Base-by-base conservation (phyloP, 2,797 vertebrate species). In the Propithecus deckenii region DNA sequence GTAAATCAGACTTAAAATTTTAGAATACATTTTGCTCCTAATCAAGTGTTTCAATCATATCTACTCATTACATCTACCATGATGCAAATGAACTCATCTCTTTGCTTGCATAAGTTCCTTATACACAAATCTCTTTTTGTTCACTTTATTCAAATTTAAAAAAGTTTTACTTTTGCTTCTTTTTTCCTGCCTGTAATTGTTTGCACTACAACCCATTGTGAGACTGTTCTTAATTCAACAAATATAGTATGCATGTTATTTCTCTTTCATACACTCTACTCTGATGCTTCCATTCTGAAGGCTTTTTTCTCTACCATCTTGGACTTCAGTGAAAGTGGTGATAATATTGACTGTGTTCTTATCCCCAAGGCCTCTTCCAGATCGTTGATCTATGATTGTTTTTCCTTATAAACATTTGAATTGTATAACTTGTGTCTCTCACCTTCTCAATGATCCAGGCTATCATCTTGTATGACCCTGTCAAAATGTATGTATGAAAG, bases 1-100 rank as follows among this genome's bases (percentile, higher is more conserved):
- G 17, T 86, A 59, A 76, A 65, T 95, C 52, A 84, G 23, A 75
- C 20, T 55, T 88, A 74, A 94, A 85, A 95, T 85, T 81, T 95
- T 61, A 91, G 71, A 86, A 72, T 59, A 28, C 18, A 48, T 79
- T 84, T 59, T 76, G 35, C 11, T 91, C 28, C n/a, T 67, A 80
- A 94, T 92, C 55, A 96, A 90, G 15, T 25, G 25, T 94, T 87
- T 92, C 43, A 75, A 59, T 75, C 75, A 87, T 75, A n/a, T 7
- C 25, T 65, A 13, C 18, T 79, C 20, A 84, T 84, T 35, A 84
- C 7, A 22, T 55, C 38, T 50, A 38, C 74, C 12, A 17, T 22
- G 55, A 61, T 89, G 80, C 23, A 87, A 83, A 95, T 43, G 46
- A 89, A 55, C 4, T 55, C 32, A 57, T 86, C 7, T 78, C 55